These are phyloP conservation scores for Porites divaricata DNA, from an alignment of 92 coral and sea anemone genomes.

Conservation along the genomic window DNA sequence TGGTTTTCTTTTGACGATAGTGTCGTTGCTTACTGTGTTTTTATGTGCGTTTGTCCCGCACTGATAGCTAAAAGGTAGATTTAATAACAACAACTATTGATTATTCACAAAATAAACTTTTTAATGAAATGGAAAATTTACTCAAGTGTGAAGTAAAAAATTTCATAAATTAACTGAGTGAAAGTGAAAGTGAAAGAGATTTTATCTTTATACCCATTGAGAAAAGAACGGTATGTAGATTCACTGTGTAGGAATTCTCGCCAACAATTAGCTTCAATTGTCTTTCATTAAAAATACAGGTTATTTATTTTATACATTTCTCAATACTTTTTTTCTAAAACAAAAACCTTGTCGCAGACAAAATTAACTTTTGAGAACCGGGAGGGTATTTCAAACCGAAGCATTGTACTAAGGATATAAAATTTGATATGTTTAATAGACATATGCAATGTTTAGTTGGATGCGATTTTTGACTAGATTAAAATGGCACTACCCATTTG, in stretches of 20 bases:
- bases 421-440: neutral
- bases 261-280: neutral
- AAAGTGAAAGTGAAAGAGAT: neutral
- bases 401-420: neutral
- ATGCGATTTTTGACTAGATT: conserved; percentile 10
- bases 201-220: neutral
- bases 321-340: neutral
- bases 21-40: too few relatives aligned
- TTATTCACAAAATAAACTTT: neutral
- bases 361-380: neutral
- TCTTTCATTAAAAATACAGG: neutral
- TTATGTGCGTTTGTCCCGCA: neutral
- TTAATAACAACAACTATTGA: neutral
- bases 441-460: conserved; percentile 8
- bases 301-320: neutral
- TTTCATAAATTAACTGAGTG: neutral
- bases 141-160: neutral
- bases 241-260: neutral
- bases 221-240: neutral
- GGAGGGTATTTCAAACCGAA: neutral
- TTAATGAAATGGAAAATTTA: neutral
- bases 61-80: neutral
- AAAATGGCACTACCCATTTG: conserved; percentile 5
- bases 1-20: too few relatives aligned
- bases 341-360: neutral